A percentile compares a stretch with the other conserved stretches of the same genome.
phyloP scores from a whole-genome alignment of 1,140 invertebrate genomes.

The Drosophila albomicans region DNA sequence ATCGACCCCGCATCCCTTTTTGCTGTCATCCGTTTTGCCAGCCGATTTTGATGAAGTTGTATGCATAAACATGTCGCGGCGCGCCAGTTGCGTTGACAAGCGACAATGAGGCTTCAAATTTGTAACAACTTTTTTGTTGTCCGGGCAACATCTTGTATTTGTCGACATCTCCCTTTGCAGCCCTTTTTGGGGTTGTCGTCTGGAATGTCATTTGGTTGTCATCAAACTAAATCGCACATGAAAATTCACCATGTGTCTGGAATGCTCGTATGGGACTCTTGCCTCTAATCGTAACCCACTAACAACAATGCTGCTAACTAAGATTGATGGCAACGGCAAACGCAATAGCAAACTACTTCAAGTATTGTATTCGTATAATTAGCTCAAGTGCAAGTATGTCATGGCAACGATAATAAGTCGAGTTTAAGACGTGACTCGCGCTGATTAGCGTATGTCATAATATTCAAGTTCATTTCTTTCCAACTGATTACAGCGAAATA shows the following conservation, averaged over 20 bases:
- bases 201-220: conserved; percentile 44
- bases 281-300: conserved; percentile 23
- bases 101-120: conserved; percentile 75
- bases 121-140: conserved; percentile 59
- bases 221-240: conserved; percentile 49
- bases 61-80: conserved; percentile 80
- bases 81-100: conserved; percentile 80
- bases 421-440: neutral
- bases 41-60: conserved; percentile 82
- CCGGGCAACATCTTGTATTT: conserved; percentile 63
- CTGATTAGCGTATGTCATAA: neutral
- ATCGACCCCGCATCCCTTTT: conserved; percentile 45
- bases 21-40: conserved; percentile 32
- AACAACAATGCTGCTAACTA: conserved; percentile 55
- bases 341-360: conserved; percentile 4
- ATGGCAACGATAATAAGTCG: conserved; percentile 11
- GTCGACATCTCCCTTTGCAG: conserved; percentile 5
- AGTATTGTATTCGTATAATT: conserved; percentile 41
- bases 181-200: conserved; percentile 21
- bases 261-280: neutral
- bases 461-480: neutral
- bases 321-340: conserved; percentile 60
- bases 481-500: neutral
- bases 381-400: conserved; percentile 34
- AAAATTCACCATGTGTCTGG: conserved; percentile 38